Evolutionary conservation across 2,888 invertebrate genomes (phyloP), one percentile per base, ranked within the genome.

Genomic region (Meta bourneti): DNA sequence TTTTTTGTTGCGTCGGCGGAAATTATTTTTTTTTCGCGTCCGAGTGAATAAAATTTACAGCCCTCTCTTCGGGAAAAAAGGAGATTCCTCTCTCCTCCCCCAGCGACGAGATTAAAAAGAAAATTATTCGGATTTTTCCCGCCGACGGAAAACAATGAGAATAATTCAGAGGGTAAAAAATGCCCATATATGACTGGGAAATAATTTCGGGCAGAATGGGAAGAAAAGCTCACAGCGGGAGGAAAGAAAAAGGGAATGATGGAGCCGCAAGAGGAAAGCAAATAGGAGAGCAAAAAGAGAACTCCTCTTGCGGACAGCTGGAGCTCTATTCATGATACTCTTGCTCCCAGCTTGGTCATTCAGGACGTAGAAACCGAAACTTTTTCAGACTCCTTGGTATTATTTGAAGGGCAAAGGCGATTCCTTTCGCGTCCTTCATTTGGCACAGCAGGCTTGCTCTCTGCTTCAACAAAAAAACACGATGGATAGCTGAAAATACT

Each of bases 281-380:
- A 19, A 9, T 8, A 75, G 72, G 9, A 48, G 13, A 71, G 81
- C 81, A 82, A 82, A 70, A 82, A 69, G 70, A 71, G 81, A 82
- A 61, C 13, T 11, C 5, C 16, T 61, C 61, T 5, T 16, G 61
- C 11, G 8, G 61, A 61, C 61, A 61, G 61, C 61, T 61, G 61
- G 9, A 61, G 61, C 61, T 61, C 61, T 61, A 11, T 61, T 61
- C 61, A 61, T 7, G 61, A 61, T 61, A 11, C 61, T 61, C 16
- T 16, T 5, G 61, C 61, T 61, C 61, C 61, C 61, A 61, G 61
- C 61, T 61, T 61, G 61, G 61, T 61, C 61, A 61, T 61, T 61
- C 61, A 61, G 16, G 16, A 61, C 11, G 61, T 8, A 61, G 0
- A 61, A 61, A 61, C 11, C 61, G 11, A 5, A 34, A 34, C 34